Percentiles rank a stretch among this genome's conserved stretches.
phyloP scores from a whole-genome alignment of 1,140 invertebrate genomes.

The Drosophila subobscura region DNA sequence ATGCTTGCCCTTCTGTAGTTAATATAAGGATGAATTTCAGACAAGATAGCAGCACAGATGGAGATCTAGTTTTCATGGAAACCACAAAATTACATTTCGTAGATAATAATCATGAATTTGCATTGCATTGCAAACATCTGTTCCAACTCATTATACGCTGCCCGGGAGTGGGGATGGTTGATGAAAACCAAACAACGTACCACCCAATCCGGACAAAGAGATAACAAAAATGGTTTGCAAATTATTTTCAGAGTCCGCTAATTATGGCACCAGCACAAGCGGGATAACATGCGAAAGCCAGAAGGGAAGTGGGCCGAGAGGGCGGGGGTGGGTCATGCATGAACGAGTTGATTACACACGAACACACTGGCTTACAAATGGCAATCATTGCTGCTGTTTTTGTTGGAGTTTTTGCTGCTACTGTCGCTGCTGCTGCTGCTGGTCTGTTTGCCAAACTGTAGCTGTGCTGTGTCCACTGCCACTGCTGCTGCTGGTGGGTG shows the following conservation, averaged over 20 bases:
- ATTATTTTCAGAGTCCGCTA: conserved; percentile 60
- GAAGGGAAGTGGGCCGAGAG: neutral
- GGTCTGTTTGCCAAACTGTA: conserved; percentile 19
- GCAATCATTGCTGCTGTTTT: conserved; percentile 33
- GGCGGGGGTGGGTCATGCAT: conserved; percentile 26
- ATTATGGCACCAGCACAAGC: conserved; percentile 61
- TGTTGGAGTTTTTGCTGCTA: conserved; percentile 1
- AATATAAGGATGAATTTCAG: too few species aligned
- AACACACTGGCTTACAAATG: conserved; percentile 35
- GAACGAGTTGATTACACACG: conserved; percentile 56
- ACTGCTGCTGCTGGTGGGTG: neutral
- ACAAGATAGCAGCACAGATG: too few species aligned
- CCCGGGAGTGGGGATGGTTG: too few species aligned
- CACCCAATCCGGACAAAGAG: conserved; percentile 26
- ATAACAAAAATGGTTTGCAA: conserved; percentile 55
- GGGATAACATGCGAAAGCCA: conserved; percentile 34
- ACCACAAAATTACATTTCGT: too few species aligned
- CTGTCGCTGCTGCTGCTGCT: too few species aligned
- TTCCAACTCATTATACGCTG: too few species aligned
- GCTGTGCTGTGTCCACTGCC: conserved; percentile 19
- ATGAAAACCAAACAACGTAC: conserved; percentile 1
- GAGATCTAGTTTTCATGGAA: too few species aligned
- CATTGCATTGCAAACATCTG: too few species aligned
- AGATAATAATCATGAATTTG: too few species aligned
- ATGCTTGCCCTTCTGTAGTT: too few species aligned